Base-by-base conservation (phyloP, 2,797 vertebrate species). In the Nannoperca australis region DNA sequence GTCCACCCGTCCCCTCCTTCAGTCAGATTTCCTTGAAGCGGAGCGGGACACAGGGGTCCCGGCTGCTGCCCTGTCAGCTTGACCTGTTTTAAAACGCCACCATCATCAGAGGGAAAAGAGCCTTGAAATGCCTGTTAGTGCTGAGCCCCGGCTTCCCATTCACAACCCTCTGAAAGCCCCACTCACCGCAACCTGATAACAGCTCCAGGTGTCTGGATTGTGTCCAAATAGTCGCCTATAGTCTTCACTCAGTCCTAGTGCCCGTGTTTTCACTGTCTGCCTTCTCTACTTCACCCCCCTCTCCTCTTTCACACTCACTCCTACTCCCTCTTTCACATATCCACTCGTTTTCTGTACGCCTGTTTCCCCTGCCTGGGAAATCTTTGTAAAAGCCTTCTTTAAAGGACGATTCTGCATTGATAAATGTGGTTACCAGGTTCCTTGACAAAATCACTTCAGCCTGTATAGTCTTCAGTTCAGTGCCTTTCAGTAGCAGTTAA, bases 111-210 rank as follows among this genome's bases (percentile, higher is more conserved):
- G 78, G 78, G 58, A 70, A 89, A 84, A 91, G 72, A 88, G 79
- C 80, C 87, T 83, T 82, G 69, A 90, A 94, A 88, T 79, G 89
- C 76, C 83, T 45, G 85, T 90, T 89, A 92, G 87, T 91, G 91
- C 92, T 93, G 90, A 94, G 89, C 87, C 69, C 63, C 69, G 11
- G 71, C 82, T 90, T 93, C 82, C 84, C 85, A 89, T 93, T 92
- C 87, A 91, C 54, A 81, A 10, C 56, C 78, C 79, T 84, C 82
- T 90, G 77, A 93, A 88, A 90, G 85, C 81, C 63, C 68, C 82
- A 61, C 83, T 91, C 84, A 80, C 69, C 11, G 65, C 73, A 76
- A 88, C 89, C 89, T 89, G 90, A 92, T 91, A 93, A 92, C 89
- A 87, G 82, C 83, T 85, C 91, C 83, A 90, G 88, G 89, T 89